phyloP scores from a whole-genome alignment of 2,888 invertebrate species.

The Pecten maximus region DNA sequence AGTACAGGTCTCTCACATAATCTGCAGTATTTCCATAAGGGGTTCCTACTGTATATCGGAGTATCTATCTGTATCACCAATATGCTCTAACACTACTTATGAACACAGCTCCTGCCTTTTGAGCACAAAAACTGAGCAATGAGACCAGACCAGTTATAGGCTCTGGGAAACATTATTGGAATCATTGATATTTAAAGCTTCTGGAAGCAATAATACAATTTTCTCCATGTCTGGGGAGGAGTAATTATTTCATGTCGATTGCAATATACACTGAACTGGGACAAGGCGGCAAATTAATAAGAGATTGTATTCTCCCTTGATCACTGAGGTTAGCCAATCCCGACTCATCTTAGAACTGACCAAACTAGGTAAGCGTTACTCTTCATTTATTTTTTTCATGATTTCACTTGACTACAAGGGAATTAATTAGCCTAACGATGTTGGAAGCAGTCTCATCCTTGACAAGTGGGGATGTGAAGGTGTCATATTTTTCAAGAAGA shows the following conservation, averaged over 20 bases:
- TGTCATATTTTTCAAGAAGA: background rate
- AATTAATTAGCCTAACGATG: background rate
- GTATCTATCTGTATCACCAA: background rate
- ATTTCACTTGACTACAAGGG: constrained; percentile 6
- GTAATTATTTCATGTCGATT: constrained; percentile 33
- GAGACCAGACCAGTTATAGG: background rate
- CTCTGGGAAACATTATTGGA: background rate
- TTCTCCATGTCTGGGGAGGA: constrained; percentile 22
- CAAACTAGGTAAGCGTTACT: constrained; percentile 35
- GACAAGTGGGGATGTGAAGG: constrained; percentile 14
- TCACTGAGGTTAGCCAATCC: constrained; percentile 29
- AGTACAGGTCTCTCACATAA: background rate
- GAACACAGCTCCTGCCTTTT: background rate
- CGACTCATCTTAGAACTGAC: constrained; percentile 25
- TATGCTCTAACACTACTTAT: constrained; percentile 30
- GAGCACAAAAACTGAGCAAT: constrained; percentile 10
- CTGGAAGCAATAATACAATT: constrained; percentile 19
- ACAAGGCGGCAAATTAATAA: constrained; percentile 35
- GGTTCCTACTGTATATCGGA: background rate
- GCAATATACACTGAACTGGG: constrained; percentile 30
- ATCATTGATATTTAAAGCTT: constrained; percentile 20
- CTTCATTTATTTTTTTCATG: background rate
- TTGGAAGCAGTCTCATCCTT: background rate
- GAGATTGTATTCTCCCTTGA: constrained; percentile 21
- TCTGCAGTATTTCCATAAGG: constrained; percentile 7